Evolutionary conservation across 2,113 vertebrate species (phyloP), one percentile per base, ranked within the genome.

Genomic region (Periophthalmodon schlosseri): DNA sequence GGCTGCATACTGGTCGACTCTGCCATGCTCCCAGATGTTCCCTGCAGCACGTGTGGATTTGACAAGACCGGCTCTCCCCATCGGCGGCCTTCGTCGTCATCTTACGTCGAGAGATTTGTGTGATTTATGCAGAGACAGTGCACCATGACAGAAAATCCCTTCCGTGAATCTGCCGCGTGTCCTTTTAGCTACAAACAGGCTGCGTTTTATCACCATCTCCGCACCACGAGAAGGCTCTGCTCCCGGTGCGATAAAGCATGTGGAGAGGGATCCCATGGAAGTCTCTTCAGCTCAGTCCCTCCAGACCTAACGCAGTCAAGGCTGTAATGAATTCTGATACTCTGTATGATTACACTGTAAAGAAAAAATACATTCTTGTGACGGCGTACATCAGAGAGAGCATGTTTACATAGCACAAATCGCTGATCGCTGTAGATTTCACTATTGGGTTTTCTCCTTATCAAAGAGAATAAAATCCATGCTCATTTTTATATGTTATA

Each of bases 291-390:
- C 72, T 69, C 68, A 28, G 36, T 73, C 72, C 23, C 77, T 54
- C 58, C 73, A 72, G 60, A 82, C 16, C 66, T 2, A 23, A 78
- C 66, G 87, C 79, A 28, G 70, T 75, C 75, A 80, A 73, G 73
- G 68, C 10, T 24, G 69, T 49, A 84, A 86, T 86, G 72, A 70
- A 87, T 72, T 73, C 64, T 20, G 60, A 28, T 70, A 20, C 75
- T 68, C 75, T 79, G 60, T 71, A 79, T 81, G 82, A 77, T 78
- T 67, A 66, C 21, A 64, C 72, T 78, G 60, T 76, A 68, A 85
- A 81, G 75, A 63, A 69, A 73, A 33, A 61, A 13, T 4, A 66
- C 5, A 34, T 5, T 11, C 7, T n/a, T 18, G n/a, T 49, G 10
- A 52, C 34, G 34, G 36, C 54, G 68, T 68, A 69, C n/a, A 64